Conservation (phyloP, 2,797 vertebrate genomes). For the Lemur catta region DNA sequence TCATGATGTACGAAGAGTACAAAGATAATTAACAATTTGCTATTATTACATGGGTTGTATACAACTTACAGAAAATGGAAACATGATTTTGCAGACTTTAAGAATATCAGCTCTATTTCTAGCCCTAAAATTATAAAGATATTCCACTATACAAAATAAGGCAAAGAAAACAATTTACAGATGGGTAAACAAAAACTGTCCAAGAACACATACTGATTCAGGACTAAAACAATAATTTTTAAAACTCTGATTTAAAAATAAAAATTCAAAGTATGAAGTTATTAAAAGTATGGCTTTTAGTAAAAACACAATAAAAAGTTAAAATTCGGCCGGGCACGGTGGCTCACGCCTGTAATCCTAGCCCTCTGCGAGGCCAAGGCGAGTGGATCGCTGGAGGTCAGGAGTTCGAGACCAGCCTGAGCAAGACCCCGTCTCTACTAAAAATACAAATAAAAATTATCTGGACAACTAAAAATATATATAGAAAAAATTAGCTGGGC, state of each 20-base stretch:
- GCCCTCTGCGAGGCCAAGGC: no score
- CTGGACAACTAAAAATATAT: no score
- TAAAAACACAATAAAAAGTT: neutral
- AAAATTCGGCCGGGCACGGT: no score
- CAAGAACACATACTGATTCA: neutral
- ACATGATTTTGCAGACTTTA: neutral
- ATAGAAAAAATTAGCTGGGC: no score
- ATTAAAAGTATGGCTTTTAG: neutral
- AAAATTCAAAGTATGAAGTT: neutral
- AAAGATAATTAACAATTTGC: neutral
- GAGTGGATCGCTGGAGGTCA: no score
- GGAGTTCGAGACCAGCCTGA: no score
- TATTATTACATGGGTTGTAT: neutral
- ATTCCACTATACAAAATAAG: neutral
- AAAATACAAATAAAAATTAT: no score
- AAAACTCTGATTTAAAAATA: neutral
- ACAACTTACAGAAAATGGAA: neutral
- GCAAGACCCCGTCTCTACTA: no score
- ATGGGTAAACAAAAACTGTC: neutral
- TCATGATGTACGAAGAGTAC: neutral
- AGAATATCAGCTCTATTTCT: neutral
- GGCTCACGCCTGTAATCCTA: no score
- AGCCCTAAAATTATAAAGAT: neutral
- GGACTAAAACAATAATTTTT: neutral
- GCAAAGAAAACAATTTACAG: slow-evolving; percentile 32